These are phyloP conservation scores for Centruroides vittatus DNA, from an alignment of 1,140 invertebrate species.

Conservation along the genomic window DNA sequence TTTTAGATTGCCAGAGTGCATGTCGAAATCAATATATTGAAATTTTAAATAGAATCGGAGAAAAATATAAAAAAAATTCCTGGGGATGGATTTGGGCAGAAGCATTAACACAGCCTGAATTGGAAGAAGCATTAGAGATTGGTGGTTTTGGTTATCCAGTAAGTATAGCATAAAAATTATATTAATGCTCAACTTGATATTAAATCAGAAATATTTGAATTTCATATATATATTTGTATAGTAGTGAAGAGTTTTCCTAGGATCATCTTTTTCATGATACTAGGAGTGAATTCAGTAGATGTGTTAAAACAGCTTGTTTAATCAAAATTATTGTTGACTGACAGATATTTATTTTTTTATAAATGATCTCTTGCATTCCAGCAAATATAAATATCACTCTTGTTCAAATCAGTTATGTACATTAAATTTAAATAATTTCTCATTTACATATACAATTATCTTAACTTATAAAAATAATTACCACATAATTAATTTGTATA, in stretches of 20 bases:
- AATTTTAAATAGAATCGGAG: conserved; percentile 57
- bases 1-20: conserved; percentile 88
- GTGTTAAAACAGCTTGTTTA: too few species aligned
- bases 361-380: too few species aligned
- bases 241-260: not conserved
- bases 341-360: too few species aligned
- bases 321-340: too few species aligned
- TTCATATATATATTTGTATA: not conserved
- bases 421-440: too few species aligned
- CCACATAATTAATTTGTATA: too few species aligned
- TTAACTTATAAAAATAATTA: too few species aligned
- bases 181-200: not conserved
- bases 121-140: conserved; percentile 84
- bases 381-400: too few species aligned
- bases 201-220: not conserved
- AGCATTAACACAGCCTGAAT: conserved; percentile 60
- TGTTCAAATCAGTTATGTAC: too few species aligned
- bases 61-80: conserved; percentile 88
- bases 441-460: too few species aligned
- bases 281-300: too few species aligned
- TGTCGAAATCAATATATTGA: conserved; percentile 83
- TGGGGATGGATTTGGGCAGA: conserved; percentile 98
- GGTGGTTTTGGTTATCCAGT: conserved; percentile 55
- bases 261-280: too few species aligned
- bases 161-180: not conserved